These are phyloP conservation scores for Lottia scabra DNA, from an alignment of 2,888 invertebrate species.

Conservation along the genomic window DNA sequence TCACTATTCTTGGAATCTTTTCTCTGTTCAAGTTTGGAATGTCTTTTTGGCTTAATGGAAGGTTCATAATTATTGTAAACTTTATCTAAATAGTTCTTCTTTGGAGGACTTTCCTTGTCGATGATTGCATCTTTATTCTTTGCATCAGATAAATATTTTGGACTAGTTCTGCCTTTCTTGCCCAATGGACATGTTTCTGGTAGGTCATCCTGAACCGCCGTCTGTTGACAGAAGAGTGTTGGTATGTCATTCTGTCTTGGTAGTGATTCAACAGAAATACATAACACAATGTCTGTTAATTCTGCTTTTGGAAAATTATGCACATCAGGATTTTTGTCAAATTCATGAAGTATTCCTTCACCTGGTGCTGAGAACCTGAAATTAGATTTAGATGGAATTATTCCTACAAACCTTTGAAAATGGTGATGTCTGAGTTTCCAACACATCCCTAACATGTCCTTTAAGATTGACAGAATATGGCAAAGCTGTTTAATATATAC, in stretches of 20 bases:
- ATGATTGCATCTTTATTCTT: not conserved
- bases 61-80: not conserved
- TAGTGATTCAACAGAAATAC: constrained; percentile 71
- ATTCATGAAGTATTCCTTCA: constrained; percentile 75
- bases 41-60: not conserved
- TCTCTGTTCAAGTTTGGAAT: not conserved
- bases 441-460: too few species aligned
- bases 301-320: constrained; percentile 63
- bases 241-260: constrained; percentile 76
- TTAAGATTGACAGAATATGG: too few species aligned
- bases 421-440: not conserved
- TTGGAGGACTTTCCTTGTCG: not conserved
- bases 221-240: constrained; percentile 26
- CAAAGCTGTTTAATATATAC: too few species aligned
- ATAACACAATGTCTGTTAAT: constrained; percentile 67
- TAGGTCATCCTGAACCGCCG: not conserved
- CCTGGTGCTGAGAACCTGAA: constrained; percentile 76
- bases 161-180: constrained; percentile 10
- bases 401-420: too few species aligned
- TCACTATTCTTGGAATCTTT: not conserved
- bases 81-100: not conserved
- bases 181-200: constrained; percentile 11
- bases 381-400: constrained; percentile 7
- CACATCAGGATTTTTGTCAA: constrained; percentile 62
- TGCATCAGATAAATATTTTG: not conserved